Conservation (phyloP, 2,888 invertebrate genomes). For the Mylabris sibirica region DNA sequence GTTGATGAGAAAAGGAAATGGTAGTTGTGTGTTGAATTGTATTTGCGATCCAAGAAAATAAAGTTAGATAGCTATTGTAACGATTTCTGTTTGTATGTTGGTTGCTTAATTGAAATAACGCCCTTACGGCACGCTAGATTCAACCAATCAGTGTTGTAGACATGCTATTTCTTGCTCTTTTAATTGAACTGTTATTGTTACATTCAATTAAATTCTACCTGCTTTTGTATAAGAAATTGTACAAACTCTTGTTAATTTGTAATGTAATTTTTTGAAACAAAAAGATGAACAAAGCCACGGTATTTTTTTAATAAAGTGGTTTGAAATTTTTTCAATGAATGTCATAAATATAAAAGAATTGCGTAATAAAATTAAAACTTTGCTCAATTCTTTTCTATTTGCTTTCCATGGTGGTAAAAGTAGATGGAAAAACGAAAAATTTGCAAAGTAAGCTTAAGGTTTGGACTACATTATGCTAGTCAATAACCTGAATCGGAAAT, state of each 20-base stretch:
- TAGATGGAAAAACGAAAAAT: slow-evolving; percentile 26
- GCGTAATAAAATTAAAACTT: slow-evolving; percentile 36
- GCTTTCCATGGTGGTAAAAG: background rate
- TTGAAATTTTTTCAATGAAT: slow-evolving; percentile 21
- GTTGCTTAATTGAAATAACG: slow-evolving; percentile 44
- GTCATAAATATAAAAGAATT: slow-evolving; percentile 26
- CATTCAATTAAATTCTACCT: slow-evolving; percentile 33
- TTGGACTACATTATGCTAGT: slow-evolving; percentile 37
- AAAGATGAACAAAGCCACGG: background rate
- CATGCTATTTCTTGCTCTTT: slow-evolving; percentile 42
- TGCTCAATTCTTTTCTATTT: slow-evolving; percentile 9
- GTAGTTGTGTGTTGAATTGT: background rate
- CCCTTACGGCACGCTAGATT: slow-evolving; percentile 42
- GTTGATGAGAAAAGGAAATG: background rate
- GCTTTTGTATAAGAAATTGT: background rate
- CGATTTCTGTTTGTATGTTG: slow-evolving; percentile 11
- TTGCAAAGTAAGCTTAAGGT: slow-evolving; percentile 37
- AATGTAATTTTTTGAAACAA: background rate
- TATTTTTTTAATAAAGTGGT: background rate
- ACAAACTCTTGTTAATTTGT: background rate
- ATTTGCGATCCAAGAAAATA: background rate
- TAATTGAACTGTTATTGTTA: slow-evolving; percentile 37
- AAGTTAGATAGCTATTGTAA: background rate
- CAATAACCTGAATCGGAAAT: slow-evolving; percentile 42
- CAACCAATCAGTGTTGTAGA: slow-evolving; percentile 44